Evolutionary conservation across 1,140 invertebrate genomes (phyloP).

Genomic region (Leptonema lineaticorne): DNA sequence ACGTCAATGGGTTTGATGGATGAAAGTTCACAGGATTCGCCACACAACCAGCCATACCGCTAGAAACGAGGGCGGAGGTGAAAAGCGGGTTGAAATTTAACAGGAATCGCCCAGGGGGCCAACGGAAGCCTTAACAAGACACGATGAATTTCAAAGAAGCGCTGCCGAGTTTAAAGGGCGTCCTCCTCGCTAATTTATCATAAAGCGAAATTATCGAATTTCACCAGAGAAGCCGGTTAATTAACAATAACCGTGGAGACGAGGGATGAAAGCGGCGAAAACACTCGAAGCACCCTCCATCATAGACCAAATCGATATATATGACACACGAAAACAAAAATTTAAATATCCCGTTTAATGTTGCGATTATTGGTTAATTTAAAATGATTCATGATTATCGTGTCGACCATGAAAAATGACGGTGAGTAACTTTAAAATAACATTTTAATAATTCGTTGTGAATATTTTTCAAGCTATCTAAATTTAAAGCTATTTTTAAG

Average conservation of each 20-base stretch:
- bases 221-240: constrained; percentile 29
- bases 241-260: constrained; percentile 32
- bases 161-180: constrained; percentile 30
- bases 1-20: constrained; percentile 18
- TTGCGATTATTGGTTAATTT: no score
- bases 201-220: constrained; percentile 37
- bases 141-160: constrained; percentile 31
- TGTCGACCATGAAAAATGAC: no score
- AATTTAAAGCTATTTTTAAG: no score
- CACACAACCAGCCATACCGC: neutral
- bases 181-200: constrained; percentile 27
- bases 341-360: no score
- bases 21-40: neutral
- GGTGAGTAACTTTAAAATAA: no score
- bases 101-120: constrained; percentile 22
- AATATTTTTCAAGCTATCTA: no score
- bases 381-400: no score
- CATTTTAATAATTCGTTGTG: no score
- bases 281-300: neutral
- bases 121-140: constrained; percentile 34
- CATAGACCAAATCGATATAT: constrained; percentile 25
- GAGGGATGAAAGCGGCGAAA: neutral
- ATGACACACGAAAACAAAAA: no score
- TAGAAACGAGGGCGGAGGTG: neutral
- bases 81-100: constrained; percentile 8